phyloP scores from a whole-genome alignment of 2,113 vertebrate genomes.

The Ictidomys tridecemlineatus region DNA sequence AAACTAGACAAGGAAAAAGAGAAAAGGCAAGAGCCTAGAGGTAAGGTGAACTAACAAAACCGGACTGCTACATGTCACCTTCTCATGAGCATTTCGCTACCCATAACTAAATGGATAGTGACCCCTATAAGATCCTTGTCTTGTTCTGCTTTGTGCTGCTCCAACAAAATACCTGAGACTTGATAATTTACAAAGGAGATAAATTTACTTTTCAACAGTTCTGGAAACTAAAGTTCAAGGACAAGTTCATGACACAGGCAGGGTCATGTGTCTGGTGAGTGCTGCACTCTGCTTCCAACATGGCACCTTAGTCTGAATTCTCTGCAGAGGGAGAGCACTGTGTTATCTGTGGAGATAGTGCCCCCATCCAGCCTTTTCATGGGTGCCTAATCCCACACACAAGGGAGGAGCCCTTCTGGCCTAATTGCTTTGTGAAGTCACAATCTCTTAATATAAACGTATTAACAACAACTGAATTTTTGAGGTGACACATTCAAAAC shows the following conservation, averaged over 20 bases:
- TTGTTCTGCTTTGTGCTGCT: background rate
- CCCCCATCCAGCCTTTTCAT: background rate
- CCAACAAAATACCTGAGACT: background rate
- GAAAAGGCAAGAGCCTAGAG: background rate
- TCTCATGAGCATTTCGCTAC: background rate
- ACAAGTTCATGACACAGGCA: background rate
- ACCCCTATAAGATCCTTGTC: background rate
- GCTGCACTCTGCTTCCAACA: background rate
- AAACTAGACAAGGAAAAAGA: background rate
- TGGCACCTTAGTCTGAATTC: fast-evolving
- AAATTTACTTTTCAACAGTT: background rate
- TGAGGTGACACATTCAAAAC: background rate
- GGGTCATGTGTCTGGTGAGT: background rate
- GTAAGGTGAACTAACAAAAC: background rate
- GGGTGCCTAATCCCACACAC: background rate
- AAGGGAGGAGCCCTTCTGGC: background rate
- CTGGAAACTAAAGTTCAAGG: background rate
- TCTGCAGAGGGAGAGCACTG: background rate
- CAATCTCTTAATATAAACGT: background rate
- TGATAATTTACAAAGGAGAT: background rate
- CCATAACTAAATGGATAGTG: background rate
- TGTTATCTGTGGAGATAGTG: no score
- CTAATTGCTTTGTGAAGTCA: background rate
- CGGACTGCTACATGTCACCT: background rate
- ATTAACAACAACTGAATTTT: background rate